These are phyloP conservation scores for Leucophenga varia DNA, from an alignment of 1,140 invertebrate genomes.

Conservation along the genomic window DNA sequence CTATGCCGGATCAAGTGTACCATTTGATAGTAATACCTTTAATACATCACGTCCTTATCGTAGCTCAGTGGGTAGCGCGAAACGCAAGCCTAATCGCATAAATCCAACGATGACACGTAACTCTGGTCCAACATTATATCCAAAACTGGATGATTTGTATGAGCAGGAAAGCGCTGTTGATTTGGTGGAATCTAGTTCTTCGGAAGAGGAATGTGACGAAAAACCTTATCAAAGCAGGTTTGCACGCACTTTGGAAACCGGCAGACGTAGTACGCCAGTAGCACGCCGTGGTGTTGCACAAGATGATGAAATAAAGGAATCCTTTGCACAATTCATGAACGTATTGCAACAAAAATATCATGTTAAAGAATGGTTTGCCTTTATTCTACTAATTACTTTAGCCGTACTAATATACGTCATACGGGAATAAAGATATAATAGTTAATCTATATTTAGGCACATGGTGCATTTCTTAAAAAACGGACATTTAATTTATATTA, in stretches of 20 bases:
- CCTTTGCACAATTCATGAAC: slow-evolving; percentile 8
- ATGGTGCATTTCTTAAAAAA: no score
- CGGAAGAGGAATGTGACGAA: background rate
- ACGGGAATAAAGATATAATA: no score
- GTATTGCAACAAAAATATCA: slow-evolving; percentile 36
- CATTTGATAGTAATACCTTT: slow-evolving; percentile 11
- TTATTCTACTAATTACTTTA: slow-evolving; percentile 24
- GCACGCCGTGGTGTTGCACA: no score
- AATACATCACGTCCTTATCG: no score
- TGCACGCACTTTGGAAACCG: slow-evolving; percentile 13
- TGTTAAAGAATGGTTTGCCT: slow-evolving; percentile 31
- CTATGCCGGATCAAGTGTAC: slow-evolving; percentile 23
- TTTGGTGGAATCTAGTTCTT: slow-evolving; percentile 13
- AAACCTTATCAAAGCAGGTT: slow-evolving; percentile 23
- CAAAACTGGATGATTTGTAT: slow-evolving; percentile 34
- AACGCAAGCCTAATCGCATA: no score
- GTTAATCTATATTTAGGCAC: no score
- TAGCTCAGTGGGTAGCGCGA: no score
- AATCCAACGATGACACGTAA: slow-evolving; percentile 9
- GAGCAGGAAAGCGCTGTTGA: slow-evolving; percentile 12
- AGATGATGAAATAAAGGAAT: no score
- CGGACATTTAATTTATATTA: no score
- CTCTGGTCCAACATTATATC: slow-evolving; percentile 27
- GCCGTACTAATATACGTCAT: slow-evolving; percentile 37
- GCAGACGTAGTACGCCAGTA: no score